Evolutionary conservation across 1,140 invertebrate genomes (phyloP).

Genomic region (Hydropsyche tenuis): DNA sequence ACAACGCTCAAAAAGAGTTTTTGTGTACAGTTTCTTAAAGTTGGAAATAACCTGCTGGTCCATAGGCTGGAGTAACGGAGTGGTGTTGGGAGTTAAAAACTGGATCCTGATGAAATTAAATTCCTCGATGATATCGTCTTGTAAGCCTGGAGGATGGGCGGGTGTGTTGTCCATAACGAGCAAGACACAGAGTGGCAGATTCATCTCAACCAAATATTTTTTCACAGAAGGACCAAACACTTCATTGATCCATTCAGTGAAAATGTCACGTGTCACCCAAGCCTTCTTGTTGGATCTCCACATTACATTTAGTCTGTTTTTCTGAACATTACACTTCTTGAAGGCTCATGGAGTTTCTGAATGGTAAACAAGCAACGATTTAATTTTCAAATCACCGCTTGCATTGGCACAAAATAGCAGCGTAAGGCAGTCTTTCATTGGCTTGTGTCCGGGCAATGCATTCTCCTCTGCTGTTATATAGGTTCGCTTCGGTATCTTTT

Average conservation of each 20-base stretch:
- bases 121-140: slow-evolving; percentile 51
- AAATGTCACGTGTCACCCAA: too few species aligned
- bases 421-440: not conserved
- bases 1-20: slow-evolving; percentile 23
- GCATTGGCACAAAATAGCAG: slow-evolving; percentile 4
- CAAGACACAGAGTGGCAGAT: too few species aligned
- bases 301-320: too few species aligned
- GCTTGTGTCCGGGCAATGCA: not conserved
- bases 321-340: too few species aligned
- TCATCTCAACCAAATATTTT: too few species aligned
- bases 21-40: slow-evolving; percentile 47
- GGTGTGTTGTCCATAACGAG: slow-evolving; percentile 54
- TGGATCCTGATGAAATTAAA: slow-evolving; percentile 50
- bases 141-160: slow-evolving; percentile 50
- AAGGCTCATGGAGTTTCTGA: too few species aligned
- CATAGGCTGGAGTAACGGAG: slow-evolving; percentile 61
- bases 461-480: not conserved
- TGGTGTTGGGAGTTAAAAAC: slow-evolving; percentile 59
- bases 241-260: too few species aligned
- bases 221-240: too few species aligned
- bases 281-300: too few species aligned
- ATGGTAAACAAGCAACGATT: too few species aligned
- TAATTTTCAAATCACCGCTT: too few species aligned
- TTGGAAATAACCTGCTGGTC: slow-evolving; percentile 52
- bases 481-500: not conserved